phyloP scores from a whole-genome alignment of 1,140 invertebrate species.

The Stegodyphus mimosarum region DNA sequence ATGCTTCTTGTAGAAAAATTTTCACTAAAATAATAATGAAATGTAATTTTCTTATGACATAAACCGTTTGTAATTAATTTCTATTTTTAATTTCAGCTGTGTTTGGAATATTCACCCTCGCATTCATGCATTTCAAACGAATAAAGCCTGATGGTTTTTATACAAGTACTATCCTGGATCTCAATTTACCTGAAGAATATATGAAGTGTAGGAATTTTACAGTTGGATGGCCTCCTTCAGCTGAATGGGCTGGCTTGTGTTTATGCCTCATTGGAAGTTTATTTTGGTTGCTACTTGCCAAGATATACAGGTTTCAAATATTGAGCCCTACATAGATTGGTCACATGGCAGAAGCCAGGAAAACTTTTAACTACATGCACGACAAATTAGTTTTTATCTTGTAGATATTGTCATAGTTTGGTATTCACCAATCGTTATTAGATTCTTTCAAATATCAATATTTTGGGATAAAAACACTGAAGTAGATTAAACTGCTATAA shows the following conservation, averaged over 20 bases:
- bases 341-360: too few species aligned
- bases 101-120: constrained; percentile 87
- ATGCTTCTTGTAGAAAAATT: too few species aligned
- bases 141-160: constrained; percentile 73
- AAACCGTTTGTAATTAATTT: too few species aligned
- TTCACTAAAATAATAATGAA: too few species aligned
- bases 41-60: too few species aligned
- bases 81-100: constrained; percentile 74
- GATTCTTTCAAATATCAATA: too few species aligned
- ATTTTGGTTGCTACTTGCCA: constrained; percentile 87
- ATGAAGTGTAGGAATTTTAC: constrained; percentile 78
- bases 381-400: too few species aligned
- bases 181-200: constrained; percentile 65
- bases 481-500: too few species aligned
- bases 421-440: too few species aligned
- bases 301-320: constrained; percentile 83
- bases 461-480: too few species aligned
- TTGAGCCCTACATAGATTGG: constrained; percentile 37
- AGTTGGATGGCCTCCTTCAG: constrained; percentile 83
- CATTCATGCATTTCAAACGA: constrained; percentile 90
- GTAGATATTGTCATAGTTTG: too few species aligned
- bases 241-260: constrained; percentile 84
- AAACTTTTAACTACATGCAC: too few species aligned
- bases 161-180: constrained; percentile 63
- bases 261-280: constrained; percentile 81